Conservation (phyloP, 2,888 invertebrate genomes). For the Pristionchus entomophagus region DNA sequence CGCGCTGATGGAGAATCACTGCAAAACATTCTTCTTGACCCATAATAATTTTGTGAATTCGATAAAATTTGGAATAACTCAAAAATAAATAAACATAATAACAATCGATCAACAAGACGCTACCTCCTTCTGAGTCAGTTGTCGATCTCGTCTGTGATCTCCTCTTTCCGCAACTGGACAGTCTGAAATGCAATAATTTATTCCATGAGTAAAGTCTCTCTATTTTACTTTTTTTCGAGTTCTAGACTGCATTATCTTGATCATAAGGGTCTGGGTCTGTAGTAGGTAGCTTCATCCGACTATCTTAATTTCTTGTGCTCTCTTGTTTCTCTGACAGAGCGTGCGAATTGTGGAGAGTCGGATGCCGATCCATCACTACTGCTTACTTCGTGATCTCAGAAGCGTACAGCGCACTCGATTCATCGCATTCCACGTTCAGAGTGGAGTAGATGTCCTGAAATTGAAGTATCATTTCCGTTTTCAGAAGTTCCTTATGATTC, state of each 20-base stretch:
- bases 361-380: too few relatives aligned
- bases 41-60: background rate
- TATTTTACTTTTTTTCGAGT: too few relatives aligned
- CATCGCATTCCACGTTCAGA: conserved; percentile 58
- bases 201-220: too few relatives aligned
- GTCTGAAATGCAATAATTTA: too few relatives aligned
- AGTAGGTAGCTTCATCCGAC: too few relatives aligned
- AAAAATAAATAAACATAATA: background rate
- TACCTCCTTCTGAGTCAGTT: background rate
- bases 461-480: too few relatives aligned
- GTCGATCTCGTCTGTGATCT: background rate
- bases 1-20: conserved; percentile 57
- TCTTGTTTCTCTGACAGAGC: too few relatives aligned
- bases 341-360: too few relatives aligned
- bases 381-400: conserved; percentile 62
- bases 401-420: conserved; percentile 60
- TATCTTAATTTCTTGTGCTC: too few relatives aligned
- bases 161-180: conserved; percentile 57
- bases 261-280: too few relatives aligned
- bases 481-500: too few relatives aligned
- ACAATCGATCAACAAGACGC: background rate
- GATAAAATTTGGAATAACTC: background rate
- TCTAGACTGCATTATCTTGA: too few relatives aligned
- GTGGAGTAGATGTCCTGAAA: conserved; percentile 65
- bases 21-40: background rate